A percentile compares a stretch with the other conserved stretches of the same genome.
These are phyloP conservation scores for Melanotaenia duboulayi DNA, from an alignment of 2,113 vertebrate species.

Conservation along the genomic window DNA sequence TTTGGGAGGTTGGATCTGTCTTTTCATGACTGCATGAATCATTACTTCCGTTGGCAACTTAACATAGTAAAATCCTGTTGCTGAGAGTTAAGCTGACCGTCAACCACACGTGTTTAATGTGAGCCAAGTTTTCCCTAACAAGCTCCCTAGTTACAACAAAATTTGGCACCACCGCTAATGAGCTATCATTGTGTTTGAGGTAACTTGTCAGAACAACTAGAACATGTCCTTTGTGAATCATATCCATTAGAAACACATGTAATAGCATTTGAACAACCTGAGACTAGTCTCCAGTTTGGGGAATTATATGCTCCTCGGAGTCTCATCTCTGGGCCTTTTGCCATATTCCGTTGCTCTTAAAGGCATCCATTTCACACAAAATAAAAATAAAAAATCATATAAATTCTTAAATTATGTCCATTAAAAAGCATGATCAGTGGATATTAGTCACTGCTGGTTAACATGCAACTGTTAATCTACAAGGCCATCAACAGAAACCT, in stretches of 20 bases:
- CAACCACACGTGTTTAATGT: conserved; percentile 3
- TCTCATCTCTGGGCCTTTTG: too few relatives aligned
- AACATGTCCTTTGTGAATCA: not conserved
- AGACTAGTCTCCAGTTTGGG: too few relatives aligned
- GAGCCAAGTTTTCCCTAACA: conserved; percentile 48
- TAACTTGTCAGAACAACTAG: not conserved
- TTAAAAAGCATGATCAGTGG: conserved; percentile 3
- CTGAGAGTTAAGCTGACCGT: conserved; percentile 24
- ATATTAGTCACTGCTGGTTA: conserved; percentile 1
- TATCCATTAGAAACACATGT: not conserved
- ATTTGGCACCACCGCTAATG: conserved; percentile 8
- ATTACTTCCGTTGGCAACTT: conserved; percentile 39
- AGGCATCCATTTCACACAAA: not conserved
- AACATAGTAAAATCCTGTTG: conserved; percentile 5
- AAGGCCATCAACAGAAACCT: conserved; percentile 32
- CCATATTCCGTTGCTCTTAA: not conserved
- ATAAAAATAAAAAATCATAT: not conserved
- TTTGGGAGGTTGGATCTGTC: not conserved
- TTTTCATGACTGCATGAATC: conserved; percentile 32
- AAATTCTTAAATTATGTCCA: not conserved
- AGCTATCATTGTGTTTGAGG: conserved; percentile 9
- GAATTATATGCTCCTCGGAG: too few relatives aligned
- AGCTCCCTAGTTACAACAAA: conserved; percentile 39
- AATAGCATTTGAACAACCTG: not conserved
- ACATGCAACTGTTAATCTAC: not conserved